A percentile compares a stretch with the other conserved stretches of the same genome.
Conservation (phyloP, 2,888 invertebrate genomes). For the Alloplasta piceator region DNA sequence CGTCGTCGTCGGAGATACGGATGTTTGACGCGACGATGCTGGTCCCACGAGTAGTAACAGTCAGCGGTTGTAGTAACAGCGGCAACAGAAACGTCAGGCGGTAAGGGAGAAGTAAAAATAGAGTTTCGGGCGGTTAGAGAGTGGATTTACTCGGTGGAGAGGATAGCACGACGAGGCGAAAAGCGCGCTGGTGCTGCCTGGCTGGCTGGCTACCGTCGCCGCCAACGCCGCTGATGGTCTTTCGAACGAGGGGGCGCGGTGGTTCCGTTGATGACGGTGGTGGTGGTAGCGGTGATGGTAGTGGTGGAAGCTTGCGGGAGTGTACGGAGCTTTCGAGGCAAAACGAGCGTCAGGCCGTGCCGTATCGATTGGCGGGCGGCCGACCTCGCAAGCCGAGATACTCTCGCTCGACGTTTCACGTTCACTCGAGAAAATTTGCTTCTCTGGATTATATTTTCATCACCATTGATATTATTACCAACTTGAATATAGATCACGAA, state of each 20-base stretch:
- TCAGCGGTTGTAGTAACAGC: conserved; percentile 21
- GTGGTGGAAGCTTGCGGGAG: conserved; percentile 66
- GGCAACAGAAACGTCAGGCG: conserved; percentile 36
- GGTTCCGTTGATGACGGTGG: conserved; percentile 50
- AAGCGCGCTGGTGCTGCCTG: conserved; percentile 73
- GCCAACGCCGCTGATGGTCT: conserved; percentile 69
- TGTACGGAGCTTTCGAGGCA: conserved; percentile 66
- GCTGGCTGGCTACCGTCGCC: conserved; percentile 76
- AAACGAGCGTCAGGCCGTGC: conserved; percentile 68
- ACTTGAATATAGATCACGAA: no score
- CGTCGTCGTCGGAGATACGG: conserved; percentile 22
- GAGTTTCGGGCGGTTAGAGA: conserved; percentile 59
- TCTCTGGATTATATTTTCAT: conserved; percentile 28
- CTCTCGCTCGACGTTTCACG: conserved; percentile 44
- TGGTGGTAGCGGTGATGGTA: conserved; percentile 24
- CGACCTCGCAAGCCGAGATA: conserved; percentile 70
- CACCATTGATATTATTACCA: neutral
- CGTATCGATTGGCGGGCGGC: conserved; percentile 72
- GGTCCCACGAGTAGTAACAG: conserved; percentile 12
- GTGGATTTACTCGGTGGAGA: conserved; percentile 50
- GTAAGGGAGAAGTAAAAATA: conserved; percentile 68
- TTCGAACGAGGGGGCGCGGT: conserved; percentile 62
- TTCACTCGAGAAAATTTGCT: conserved; percentile 30
- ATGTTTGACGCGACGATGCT: conserved; percentile 18
- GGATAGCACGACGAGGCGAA: conserved; percentile 62